These are phyloP conservation scores for Nasonia vitripennis DNA, from an alignment of 1,140 invertebrate genomes.

Conservation along the genomic window DNA sequence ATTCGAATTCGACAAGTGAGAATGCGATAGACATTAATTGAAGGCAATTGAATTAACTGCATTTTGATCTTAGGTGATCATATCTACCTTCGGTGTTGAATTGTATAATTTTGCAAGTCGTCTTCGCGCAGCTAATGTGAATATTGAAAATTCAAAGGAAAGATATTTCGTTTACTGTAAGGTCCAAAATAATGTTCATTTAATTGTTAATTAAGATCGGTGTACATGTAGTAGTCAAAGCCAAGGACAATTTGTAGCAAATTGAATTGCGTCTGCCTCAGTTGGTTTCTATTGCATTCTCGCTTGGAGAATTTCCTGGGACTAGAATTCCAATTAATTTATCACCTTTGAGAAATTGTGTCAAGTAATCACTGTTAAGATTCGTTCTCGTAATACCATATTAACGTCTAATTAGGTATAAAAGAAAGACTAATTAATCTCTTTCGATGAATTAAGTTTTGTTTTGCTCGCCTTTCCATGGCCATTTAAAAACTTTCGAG, in stretches of 20 bases:
- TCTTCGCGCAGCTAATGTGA: too few relatives aligned
- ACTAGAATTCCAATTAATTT: neutral
- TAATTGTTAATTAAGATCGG: neutral
- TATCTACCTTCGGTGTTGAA: too few relatives aligned
- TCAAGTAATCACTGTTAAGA: neutral
- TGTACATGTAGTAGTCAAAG: neutral
- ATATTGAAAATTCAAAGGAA: too few relatives aligned
- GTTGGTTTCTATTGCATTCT: neutral
- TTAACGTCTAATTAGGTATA: conserved; percentile 9
- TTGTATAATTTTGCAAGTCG: too few relatives aligned
- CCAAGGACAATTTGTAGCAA: neutral
- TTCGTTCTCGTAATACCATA: too few relatives aligned
- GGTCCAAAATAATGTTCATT: neutral
- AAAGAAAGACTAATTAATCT: conserved; percentile 22
- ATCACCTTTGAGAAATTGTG: neutral
- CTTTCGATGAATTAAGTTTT: conserved; percentile 14
- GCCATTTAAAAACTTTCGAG: neutral
- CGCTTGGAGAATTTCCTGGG: neutral
- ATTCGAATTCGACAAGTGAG: too few relatives aligned
- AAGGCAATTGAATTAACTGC: too few relatives aligned
- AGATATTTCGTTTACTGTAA: neutral
- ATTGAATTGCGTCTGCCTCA: neutral
- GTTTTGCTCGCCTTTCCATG: neutral
- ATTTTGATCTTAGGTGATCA: too few relatives aligned
- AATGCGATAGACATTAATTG: too few relatives aligned